Evolutionary conservation across 2,797 vertebrate genomes (phyloP), one percentile per base, ranked within the genome.

Genomic region (Falco rusticolus): DNA sequence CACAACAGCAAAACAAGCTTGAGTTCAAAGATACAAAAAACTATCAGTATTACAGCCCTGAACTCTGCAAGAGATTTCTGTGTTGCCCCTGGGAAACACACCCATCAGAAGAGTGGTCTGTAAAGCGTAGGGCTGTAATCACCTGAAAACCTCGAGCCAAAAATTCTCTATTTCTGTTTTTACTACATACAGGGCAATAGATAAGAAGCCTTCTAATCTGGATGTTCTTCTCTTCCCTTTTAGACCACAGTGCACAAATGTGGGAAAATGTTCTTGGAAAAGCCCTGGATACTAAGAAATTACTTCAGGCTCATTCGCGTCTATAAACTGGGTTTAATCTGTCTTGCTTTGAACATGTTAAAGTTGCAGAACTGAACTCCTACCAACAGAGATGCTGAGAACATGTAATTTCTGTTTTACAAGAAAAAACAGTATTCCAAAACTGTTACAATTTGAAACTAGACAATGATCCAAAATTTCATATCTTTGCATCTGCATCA

Each of bases 161-260:
- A 56, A 69, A 28, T 17, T 34, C 11, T 53, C 12, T 37, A 1
- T 31, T 48, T 4, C 7, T 86, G 3, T n/a, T 85, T 68, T 54
- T 25, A 19, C 16, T 43, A 11, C 11, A 4, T 28, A 13, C 7
- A 28, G 18, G 16, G 59, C 5, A 34, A 63, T 2, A 59, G 11
- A 14, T 15, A 45, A 79, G 66, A 29, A 28, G 11, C 5, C 4
- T 53, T 72, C 34, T 1, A 0, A 6, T 69, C 47, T 50, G 17
- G 16, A 17, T 69, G 18, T 3, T 51, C 3, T 20, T 69, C 16
- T 75, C 5, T 60, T 74, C 10, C 10, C 3, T 45, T 45, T 29
- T 37, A 37, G 18, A 61, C 5, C 22, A 16, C 0, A 0, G 3
- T 50, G 15, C 4, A 47, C 17, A 45, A 29, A 43, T 14, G 24